Conservation (phyloP, 2,888 invertebrate species). For the Mactromeris polynyma region DNA sequence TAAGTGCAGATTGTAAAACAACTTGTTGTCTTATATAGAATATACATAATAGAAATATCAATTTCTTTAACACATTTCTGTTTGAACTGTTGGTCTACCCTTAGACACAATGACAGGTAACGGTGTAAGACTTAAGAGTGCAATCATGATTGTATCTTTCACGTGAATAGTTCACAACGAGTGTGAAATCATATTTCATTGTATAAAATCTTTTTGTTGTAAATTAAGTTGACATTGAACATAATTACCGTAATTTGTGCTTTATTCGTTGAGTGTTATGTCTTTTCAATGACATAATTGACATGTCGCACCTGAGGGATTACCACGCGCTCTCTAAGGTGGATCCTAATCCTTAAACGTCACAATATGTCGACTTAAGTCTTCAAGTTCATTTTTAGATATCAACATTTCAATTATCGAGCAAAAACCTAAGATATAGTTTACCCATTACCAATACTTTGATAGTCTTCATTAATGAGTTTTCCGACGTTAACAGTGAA, state of each 20-base stretch:
- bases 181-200: conserved; percentile 21
- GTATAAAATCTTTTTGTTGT: background rate
- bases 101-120: background rate
- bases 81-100: background rate
- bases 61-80: background rate
- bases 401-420: background rate
- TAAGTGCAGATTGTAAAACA: conserved; percentile 18
- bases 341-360: background rate
- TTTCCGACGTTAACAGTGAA: background rate
- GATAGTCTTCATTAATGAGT: background rate
- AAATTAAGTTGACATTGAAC: background rate
- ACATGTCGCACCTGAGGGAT: background rate
- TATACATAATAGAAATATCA: conserved; percentile 35
- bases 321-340: background rate
- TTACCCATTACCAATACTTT: background rate
- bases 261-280: background rate
- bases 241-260: background rate
- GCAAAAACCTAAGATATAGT: background rate
- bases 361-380: background rate
- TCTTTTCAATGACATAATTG: background rate
- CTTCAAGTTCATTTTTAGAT: background rate
- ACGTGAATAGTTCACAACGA: background rate
- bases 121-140: background rate
- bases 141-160: conserved; percentile 23
- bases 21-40: background rate